Evolutionary conservation across 2,888 invertebrate genomes (phyloP).

Genomic region (Antitype chi): DNA sequence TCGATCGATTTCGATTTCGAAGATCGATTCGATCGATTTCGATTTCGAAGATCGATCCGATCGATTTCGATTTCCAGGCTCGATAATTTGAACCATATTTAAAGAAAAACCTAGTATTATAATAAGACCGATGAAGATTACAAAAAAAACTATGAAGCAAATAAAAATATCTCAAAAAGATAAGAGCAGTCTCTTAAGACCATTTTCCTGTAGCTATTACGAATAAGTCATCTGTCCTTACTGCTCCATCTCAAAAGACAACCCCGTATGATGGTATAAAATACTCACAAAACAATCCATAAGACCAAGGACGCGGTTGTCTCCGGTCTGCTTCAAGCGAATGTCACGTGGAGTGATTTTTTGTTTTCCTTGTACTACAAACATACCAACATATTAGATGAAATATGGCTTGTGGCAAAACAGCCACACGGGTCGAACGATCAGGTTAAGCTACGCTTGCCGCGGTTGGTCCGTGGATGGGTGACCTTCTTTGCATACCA

Average conservation of each 20-base stretch:
- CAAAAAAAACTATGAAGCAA: neutral
- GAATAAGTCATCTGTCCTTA: neutral
- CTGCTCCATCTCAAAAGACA: neutral
- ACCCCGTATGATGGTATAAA: neutral
- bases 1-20: too few relatives aligned
- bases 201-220: neutral
- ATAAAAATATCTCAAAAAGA: neutral
- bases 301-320: constrained; percentile 74
- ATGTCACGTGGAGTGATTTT: constrained; percentile 67
- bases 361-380: constrained; percentile 29
- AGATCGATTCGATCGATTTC: too few relatives aligned
- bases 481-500: too few relatives aligned
- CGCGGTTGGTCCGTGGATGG: too few relatives aligned
- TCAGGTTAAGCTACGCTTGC: too few relatives aligned
- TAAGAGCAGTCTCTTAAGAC: neutral
- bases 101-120: too few relatives aligned
- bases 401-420: too few relatives aligned
- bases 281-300: constrained; percentile 78
- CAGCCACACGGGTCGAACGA: too few relatives aligned
- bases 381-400: neutral
- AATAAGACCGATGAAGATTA: too few relatives aligned
- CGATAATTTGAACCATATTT: too few relatives aligned
- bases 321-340: constrained; percentile 77
- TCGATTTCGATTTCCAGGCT: too few relatives aligned
- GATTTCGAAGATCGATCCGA: too few relatives aligned